Base-by-base conservation (phyloP, 2,797 vertebrate genomes). In the Xiphorhynchus erythropygius region DNA sequence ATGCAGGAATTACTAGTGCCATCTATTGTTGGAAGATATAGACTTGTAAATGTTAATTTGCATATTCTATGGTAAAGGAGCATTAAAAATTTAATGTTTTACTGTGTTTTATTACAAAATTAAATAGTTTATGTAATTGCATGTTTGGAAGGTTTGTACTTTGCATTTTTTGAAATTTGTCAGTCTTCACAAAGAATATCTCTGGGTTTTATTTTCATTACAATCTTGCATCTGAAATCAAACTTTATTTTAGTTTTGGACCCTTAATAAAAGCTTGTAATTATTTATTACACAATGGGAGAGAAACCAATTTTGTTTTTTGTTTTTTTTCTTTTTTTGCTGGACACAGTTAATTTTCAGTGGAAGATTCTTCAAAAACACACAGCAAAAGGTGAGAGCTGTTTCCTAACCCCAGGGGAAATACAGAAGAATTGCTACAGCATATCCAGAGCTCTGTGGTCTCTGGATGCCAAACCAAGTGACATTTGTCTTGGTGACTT, bases 1-100 rank as follows among this genome's bases (percentile, higher is more conserved):
- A 98, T 97, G 53, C 19, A 78, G 96, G 87, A 97, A 94, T 96
- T 94, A 94, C 56, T 86, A 96, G 81, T 97, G 97, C 95, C 96
- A 97, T 97, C 97, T 98, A 96, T 96, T 94, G 96, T 64, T 91
- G 75, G 70, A 90, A 94, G 82, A 89, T 68, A 22, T 50, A 89
- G 76, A 86, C 78, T 68, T 95, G 70, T 89, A 92, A 73, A 69
- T 37, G 33, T 52, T 77, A 67, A 87, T 91, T 91, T 89, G 64
- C 71, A 92, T 77, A 64, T 77, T 91, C 55, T 82, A 22, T 76
- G 71, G 44, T 65, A 91, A 91, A 87, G 49, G 19, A 74, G 37
- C 83, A 79, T 94, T 87, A 93, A 94, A 93, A 92, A 84, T 68
- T 78, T 90, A 86, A 46, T 70, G 79, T 86, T 78, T 88, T 80